Base-by-base conservation (phyloP, 1,140 invertebrate genomes). In the Drosophila rhopaloa region DNA sequence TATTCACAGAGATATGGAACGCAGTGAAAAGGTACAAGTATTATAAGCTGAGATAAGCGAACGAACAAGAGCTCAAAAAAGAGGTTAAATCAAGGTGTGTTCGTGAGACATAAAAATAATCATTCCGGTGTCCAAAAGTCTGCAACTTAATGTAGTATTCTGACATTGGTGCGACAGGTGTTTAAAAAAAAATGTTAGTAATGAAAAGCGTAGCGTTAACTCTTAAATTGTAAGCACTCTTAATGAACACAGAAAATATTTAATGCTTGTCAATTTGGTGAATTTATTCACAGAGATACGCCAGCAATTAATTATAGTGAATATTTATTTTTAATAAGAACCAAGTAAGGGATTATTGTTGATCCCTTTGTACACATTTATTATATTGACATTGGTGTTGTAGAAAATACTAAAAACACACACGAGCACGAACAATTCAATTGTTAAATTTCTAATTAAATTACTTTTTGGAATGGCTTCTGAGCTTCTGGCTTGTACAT, bases 1-100 rank as follows among this genome's bases (percentile, higher is more conserved):
- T 88, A 85, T 85, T 85, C 67, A 5, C 65, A 5, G 68, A 48
- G 67, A 72, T 72, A 71, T 71, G 68, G 44, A 71, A 71, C 66
- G 65, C 65, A 27, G 63, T 51, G 53, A 70, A 68, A 68, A 68
- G 63, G 65, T 68, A 54, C 65, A 68, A 32, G 65, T 48, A 50
- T 71, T 71, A 72, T 57, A 71, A 50, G 24, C 51, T 50, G 37
- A 71, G 67, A 71, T 72, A 72, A 72, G 67, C 67, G 24, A 32
- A 11, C 38, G 11, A 43, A 53, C 11, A 66, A 2, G 60, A 53
- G 37, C 35, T 32, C 29, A 24, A 46, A 53, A 55, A 43, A 43
- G 44, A 16, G 27, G 37, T 11, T n/a, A 14, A 40, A 38, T 38
- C n/a, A 43, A 67, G 61, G 63, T 67, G 46, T 65, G 56, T 27